Evolutionary conservation across 2,888 invertebrate species (phyloP), one percentile per base, ranked within the genome.

Genomic region (Tillus elongatus): DNA sequence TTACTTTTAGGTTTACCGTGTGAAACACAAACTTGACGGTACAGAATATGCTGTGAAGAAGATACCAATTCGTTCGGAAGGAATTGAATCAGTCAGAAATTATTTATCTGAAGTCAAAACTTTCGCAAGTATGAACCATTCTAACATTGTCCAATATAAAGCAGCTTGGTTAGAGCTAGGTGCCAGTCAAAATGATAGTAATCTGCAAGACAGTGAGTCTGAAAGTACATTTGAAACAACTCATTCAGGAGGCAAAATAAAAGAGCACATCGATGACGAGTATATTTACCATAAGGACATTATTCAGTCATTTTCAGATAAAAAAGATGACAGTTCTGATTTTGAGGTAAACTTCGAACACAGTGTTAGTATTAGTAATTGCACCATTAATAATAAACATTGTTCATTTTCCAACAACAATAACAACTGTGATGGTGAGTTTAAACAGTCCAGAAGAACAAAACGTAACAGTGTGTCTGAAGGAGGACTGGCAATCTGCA

Each of bases 11-110:
- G 64, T 65, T 11, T 86, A 72, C 56, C 78, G 77, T 66, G 86
- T 83, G 0, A 71, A 71, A 47, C 80, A 87, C 57, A 75, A 81
- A 53, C 60, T 87, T 3, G 88, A 88, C 56, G 79, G 79, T 3
- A 75, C 76, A 2, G 75, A 81, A 51, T 88, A 87, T 67, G 88
- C 88, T 1, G 73, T 88, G 1, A 88, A 87, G 60, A 85, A 86
- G 58, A 82, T 81, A 26, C 68, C 66, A 42, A 79, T 80, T 16
- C 72, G 74, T 46, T 75, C 79, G 1, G 73, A 72, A 4, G 74
- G 75, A 47, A 71, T 81, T 0, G 68, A 77, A 40, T 72, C 74
- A 0, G 74, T 82, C 11, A 70, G 77, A 62, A 71, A 69, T 30
- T 79, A 80, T 64, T 65, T 86, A 28, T 69, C 78, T 2, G 87